Percentiles rank a stretch among this genome's conserved stretches.
These are phyloP conservation scores for Percopsis transmontana DNA, from an alignment of 2,113 vertebrate genomes.

Conservation along the genomic window DNA sequence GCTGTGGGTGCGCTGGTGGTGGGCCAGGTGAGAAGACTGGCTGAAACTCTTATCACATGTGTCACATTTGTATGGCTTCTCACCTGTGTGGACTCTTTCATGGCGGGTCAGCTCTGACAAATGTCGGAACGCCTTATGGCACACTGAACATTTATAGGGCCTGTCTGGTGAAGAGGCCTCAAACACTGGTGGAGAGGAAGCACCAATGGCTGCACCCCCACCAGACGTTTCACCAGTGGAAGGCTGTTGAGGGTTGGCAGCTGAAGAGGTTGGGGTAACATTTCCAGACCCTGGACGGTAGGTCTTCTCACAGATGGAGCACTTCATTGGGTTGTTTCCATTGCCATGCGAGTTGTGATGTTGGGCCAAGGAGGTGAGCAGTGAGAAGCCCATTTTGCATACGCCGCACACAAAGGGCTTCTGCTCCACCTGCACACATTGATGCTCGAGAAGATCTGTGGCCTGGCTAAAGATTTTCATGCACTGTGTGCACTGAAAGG, in stretches of 20 bases:
- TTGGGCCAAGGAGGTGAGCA: conserved; percentile 91
- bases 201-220: conserved; percentile 69
- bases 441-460: conserved; percentile 93
- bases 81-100: conserved; percentile 92
- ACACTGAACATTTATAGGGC: conserved; percentile 94
- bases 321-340: conserved; percentile 88
- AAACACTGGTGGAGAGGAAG: conserved; percentile 69
- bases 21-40: conserved; percentile 94
- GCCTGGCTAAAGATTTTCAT: conserved; percentile 98
- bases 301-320: conserved; percentile 96
- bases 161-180: conserved; percentile 79
- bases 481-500: conserved; percentile 97
- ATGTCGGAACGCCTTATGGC: conserved; percentile 95
- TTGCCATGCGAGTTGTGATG: conserved; percentile 90
- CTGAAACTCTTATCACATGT: conserved; percentile 97
- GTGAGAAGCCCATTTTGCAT: conserved; percentile 97
- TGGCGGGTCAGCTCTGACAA: conserved; percentile 93
- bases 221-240: conserved; percentile 74
- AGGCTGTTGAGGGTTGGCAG: conserved; percentile 78
- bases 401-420: conserved; percentile 95
- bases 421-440: conserved; percentile 95
- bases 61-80: conserved; percentile 96
- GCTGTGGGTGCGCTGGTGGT: conserved; percentile 96
- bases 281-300: conserved; percentile 83
- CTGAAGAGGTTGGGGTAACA: conserved; percentile 59